Evolutionary conservation across 2,888 invertebrate species (phyloP), one percentile per base, ranked within the genome.

Genomic region (Hyposoter didymator): DNA sequence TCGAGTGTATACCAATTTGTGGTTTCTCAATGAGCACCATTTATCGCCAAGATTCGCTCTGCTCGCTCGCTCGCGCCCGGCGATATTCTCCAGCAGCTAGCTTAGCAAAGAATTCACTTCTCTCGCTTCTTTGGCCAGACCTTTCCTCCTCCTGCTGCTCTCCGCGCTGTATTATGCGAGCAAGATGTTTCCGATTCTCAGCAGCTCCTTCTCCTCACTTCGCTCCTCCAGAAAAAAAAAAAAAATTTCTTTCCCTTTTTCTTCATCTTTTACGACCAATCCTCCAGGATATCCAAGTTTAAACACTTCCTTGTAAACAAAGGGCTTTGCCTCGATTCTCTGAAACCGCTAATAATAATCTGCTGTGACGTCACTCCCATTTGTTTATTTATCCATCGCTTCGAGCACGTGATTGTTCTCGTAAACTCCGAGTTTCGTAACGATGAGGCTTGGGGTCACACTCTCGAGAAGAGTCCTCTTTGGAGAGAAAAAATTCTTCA

Each of bases 1-100:
- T 70, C 79, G 81, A 69, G 74, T 73, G 82, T 74, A n/a, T n/a
- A 72, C 72, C 87, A 87, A 87, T 86, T 87, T 87, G 87, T 76
- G 85, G 87, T 86, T 86, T 87, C 81, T 86, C 78, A 87, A 82
- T 39, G 39, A 82, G 82, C 80, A 85, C 78, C 86, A 87, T 87
- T 87, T 87, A 87, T 87, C 84, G 81, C 70, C 28, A 32, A 76
- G 84, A 80, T 66, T 45, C 75, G 67, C 81, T 59, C n/a, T n/a
- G n/a, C n/a, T n/a, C n/a, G 28, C 28, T 28, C 78, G 70, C 66
- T 66, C 73, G 43, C 67, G 59, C n/a, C n/a, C n/a, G n/a, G n/a
- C 62, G 32, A 67, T 78, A 14, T 32, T 69, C 52, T 17, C 35
- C 17, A n/a, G 67, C 17, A n/a, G 74, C 39, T 39, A 76, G 59